phyloP scores from a whole-genome alignment of 2,888 invertebrate species.

The Autographa pulchrina region DNA sequence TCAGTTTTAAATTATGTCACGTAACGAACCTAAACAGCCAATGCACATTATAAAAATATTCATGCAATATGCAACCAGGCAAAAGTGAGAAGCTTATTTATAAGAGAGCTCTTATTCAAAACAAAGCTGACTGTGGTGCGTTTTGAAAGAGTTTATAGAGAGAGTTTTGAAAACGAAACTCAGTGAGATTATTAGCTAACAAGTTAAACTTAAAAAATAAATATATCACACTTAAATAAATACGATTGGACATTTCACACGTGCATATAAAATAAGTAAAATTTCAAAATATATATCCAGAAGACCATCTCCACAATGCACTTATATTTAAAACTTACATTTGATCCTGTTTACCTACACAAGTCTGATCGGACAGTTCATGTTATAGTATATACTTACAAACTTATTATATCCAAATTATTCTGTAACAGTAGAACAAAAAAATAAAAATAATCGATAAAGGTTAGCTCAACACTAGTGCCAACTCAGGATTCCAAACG shows the following conservation, averaged over 20 bases:
- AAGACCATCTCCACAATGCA: not conserved
- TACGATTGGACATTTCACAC: slow-evolving; percentile 6
- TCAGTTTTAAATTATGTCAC: slow-evolving; percentile 8
- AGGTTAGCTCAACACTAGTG: slow-evolving; percentile 10
- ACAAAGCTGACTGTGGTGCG: slow-evolving; percentile 3
- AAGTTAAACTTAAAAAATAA: slow-evolving; percentile 3
- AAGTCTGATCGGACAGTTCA: slow-evolving; percentile 8
- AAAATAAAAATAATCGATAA: slow-evolving; percentile 9
- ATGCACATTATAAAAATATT: slow-evolving; percentile 10
- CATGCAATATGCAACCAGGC: slow-evolving; percentile 6
- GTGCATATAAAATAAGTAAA: slow-evolving; percentile 11
- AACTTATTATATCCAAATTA: slow-evolving; percentile 9
- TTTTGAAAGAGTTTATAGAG: not conserved
- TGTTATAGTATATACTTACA: slow-evolving; percentile 4
- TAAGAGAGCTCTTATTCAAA: slow-evolving; percentile 10
- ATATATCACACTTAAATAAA: not conserved
- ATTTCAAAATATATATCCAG: slow-evolving; percentile 7
- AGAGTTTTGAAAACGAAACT: not conserved
- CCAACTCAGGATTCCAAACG: slow-evolving; percentile 11
- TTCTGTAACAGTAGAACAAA: slow-evolving; percentile 9
- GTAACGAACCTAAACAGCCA: slow-evolving; percentile 8
- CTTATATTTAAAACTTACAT: slow-evolving; percentile 8
- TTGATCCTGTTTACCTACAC: slow-evolving; percentile 8
- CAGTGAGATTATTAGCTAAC: not conserved
- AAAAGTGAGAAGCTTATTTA: slow-evolving; percentile 10